These are phyloP conservation scores for Andrena camellia DNA, from an alignment of 2,888 invertebrate genomes.

Conservation along the genomic window DNA sequence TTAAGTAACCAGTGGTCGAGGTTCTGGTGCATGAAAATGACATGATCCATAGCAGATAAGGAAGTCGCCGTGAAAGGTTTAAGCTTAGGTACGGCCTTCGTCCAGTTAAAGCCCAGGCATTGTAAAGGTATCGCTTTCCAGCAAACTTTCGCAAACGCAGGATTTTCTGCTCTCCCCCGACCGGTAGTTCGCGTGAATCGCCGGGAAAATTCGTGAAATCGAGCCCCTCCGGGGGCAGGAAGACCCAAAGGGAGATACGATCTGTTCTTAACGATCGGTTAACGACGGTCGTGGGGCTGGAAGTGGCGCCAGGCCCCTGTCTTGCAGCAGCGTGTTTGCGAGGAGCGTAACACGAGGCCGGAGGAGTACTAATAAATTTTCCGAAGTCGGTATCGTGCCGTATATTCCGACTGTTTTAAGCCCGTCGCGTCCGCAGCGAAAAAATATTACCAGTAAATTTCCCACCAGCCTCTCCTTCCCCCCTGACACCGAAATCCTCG, in stretches of 20 bases:
- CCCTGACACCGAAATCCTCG: constrained; percentile 1
- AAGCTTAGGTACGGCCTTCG: not conserved
- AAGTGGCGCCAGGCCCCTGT: constrained; percentile 80
- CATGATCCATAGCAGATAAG: too few relatives aligned
- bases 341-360: constrained; percentile 57
- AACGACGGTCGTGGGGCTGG: constrained; percentile 78
- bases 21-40: not conserved
- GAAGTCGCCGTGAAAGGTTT: not conserved
- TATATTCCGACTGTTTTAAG: constrained; percentile 64
- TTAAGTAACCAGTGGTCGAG: not conserved
- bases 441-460: constrained; percentile 77
- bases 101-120: not conserved
- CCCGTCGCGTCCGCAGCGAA: constrained; percentile 57
- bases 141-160: constrained; percentile 38
- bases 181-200: constrained; percentile 58
- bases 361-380: constrained; percentile 71
- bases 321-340: constrained; percentile 20
- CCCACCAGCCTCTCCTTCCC: constrained; percentile 8
- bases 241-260: constrained; percentile 74
- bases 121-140: constrained; percentile 54
- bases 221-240: constrained; percentile 40
- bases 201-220: constrained; percentile 69
- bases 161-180: constrained; percentile 20
- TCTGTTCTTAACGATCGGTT: constrained; percentile 82
- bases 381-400: constrained; percentile 58